These are phyloP conservation scores for Linepithema humile DNA, from an alignment of 1,140 invertebrate species.

Conservation along the genomic window DNA sequence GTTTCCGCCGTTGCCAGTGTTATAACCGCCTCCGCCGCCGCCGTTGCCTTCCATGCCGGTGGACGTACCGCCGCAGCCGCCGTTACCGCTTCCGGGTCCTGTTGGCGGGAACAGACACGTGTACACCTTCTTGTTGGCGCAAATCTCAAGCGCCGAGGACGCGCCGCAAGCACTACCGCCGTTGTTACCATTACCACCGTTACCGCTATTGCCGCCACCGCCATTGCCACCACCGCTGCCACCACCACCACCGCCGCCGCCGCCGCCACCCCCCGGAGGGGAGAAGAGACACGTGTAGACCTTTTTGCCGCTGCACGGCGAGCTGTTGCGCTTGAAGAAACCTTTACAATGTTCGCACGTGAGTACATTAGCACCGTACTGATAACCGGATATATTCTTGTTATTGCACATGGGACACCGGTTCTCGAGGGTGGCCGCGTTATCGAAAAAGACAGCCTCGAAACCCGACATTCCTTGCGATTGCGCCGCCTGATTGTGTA, in stretches of 20 bases:
- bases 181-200: constrained; percentile 60
- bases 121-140: constrained; percentile 99
- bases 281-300: constrained; percentile 94
- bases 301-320: constrained; percentile 98
- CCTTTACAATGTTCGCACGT: constrained; percentile 99
- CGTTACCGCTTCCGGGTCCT: constrained; percentile 84
- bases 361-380: constrained; percentile 98
- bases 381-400: constrained; percentile 98
- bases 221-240: constrained; percentile 69
- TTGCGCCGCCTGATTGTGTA: constrained; percentile 70
- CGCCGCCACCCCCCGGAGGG: constrained; percentile 86
- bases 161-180: constrained; percentile 70
- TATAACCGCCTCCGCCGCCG: constrained; percentile 68
- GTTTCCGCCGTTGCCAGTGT: constrained; percentile 72
- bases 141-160: constrained; percentile 84
- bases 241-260: constrained; percentile 63
- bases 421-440: constrained; percentile 96
- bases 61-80: constrained; percentile 68
- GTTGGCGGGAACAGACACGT: constrained; percentile 88
- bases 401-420: constrained; percentile 99
- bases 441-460: constrained; percentile 87
- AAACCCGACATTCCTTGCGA: constrained; percentile 79
- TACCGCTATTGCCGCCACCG: constrained; percentile 78
- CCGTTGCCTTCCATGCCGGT: constrained; percentile 69
- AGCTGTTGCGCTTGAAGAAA: constrained; percentile 96